Percentiles rank a stretch among this genome's conserved stretches.
These are phyloP conservation scores for Phalacrocorax carbo DNA, from an alignment of 2,113 vertebrate genomes.

Conservation along the genomic window DNA sequence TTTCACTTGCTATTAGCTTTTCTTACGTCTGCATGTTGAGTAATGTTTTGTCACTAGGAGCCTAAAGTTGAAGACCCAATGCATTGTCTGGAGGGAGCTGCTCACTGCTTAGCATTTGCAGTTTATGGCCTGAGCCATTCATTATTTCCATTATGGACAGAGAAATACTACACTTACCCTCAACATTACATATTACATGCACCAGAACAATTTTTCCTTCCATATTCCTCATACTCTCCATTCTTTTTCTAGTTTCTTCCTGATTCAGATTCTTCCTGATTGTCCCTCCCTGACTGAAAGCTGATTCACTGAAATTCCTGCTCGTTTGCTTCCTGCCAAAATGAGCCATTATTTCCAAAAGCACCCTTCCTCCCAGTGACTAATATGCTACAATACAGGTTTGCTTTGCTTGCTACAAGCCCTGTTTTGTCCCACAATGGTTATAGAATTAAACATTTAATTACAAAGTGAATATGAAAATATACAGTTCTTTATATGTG, in stretches of 20 bases:
- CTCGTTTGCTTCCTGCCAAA: slow-evolving; percentile 2
- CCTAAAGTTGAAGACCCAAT: background rate
- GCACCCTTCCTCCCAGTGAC: slow-evolving; percentile 7
- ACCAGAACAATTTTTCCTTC: background rate
- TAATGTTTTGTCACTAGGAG: background rate
- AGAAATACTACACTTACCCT: background rate
- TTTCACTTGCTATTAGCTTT: background rate
- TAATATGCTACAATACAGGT: background rate
- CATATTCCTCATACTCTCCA: background rate
- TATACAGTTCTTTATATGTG: background rate
- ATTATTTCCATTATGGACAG: background rate
- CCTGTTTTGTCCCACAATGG: background rate
- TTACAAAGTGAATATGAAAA: background rate
- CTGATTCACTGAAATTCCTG: slow-evolving; percentile 25
- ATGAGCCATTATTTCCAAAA: slow-evolving; percentile 20
- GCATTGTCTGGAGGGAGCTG: background rate
- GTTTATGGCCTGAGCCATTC: background rate
- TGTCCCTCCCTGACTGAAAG: background rate
- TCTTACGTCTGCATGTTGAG: background rate
- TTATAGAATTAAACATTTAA: background rate
- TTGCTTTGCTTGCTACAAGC: background rate
- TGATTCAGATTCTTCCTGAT: background rate
- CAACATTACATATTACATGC: background rate
- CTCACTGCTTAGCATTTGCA: background rate
- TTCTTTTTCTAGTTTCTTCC: background rate